Percentiles rank a stretch among this genome's conserved stretches.
These are phyloP conservation scores for Dromiciops gliroides DNA, from an alignment of 2,113 vertebrate species.

Conservation along the genomic window DNA sequence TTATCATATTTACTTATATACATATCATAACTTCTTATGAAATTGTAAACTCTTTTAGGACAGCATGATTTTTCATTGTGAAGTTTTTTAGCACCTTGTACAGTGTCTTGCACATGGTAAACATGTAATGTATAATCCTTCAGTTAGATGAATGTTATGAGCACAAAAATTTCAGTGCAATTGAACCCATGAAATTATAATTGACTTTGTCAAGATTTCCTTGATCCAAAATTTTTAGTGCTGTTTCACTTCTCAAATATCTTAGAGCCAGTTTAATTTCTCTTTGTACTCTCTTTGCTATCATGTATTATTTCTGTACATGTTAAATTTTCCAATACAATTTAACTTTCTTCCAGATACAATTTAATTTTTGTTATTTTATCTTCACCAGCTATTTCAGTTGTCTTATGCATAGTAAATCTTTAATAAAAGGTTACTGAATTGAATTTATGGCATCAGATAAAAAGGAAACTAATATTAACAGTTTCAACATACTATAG, in stretches of 20 bases:
- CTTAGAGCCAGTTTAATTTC: background rate
- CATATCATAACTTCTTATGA: background rate
- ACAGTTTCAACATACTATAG: background rate
- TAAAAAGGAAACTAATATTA: background rate
- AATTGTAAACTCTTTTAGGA: background rate
- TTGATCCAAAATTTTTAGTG: background rate
- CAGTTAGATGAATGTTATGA: background rate
- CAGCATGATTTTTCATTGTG: background rate
- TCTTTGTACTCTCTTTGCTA: background rate
- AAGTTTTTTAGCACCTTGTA: background rate
- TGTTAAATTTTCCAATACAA: background rate
- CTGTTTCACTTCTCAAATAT: background rate
- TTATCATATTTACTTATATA: background rate
- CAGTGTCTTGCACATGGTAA: background rate
- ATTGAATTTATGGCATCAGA: background rate
- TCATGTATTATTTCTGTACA: background rate
- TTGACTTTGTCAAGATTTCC: background rate
- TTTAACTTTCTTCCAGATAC: background rate
- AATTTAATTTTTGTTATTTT: background rate
- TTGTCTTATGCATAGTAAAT: background rate
- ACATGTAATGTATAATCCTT: background rate
- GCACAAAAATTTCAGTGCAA: background rate
- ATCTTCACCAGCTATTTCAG: background rate
- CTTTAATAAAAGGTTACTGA: background rate
- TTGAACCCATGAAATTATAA: background rate